Evolutionary conservation across 1,140 invertebrate species (phyloP), one percentile per base, ranked within the genome.

Genomic region (Neodiprion virginianus): DNA sequence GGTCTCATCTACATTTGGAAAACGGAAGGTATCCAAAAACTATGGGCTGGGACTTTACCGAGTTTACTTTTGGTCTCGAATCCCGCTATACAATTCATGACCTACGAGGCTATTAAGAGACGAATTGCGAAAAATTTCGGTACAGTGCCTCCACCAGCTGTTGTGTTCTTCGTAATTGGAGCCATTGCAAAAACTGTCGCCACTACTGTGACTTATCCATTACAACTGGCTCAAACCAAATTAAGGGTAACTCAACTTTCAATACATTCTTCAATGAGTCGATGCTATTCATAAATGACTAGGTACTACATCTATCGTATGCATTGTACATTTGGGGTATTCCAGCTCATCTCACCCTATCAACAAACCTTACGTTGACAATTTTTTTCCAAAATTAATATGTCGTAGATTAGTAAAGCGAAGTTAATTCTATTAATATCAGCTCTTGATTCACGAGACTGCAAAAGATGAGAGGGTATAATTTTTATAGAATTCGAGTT

Each of bases 1-100:
- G 94, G 94, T 8, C 82, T 96, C n/a, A 76, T 89, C 40, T 92
- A 94, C 82, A 92, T 96, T 73, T 90, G 89, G 71, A 90, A 90
- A 79, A 90, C 90, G 48, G 95, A 96, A 86, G 96, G 96, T 47
- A 67, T 93, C 1, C 75, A 80, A 48, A 91, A 92, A 3, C 85
- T 98, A 8, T 98, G 96, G 96, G 93, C 93, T 69, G 95, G 96
- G 8, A 93, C 94, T 0, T 79, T 93, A 12, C 94, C 96, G 7
- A 97, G 96, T n/a, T 84, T 97, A 10, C 88, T 97, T 71, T 87
- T 98, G 9, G 94, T 96, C 5, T 91, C 92, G 11, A 98, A 98
- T 89, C 96, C 96, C 50, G 95, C 96, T 0, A 93, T 97, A 71
- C 96, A 97, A 84, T 97, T 97, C 85, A 96, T 96, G 92, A 92